A percentile compares a stretch with the other conserved stretches of the same genome.
Evolutionary conservation across 2,888 invertebrate species (phyloP).

Genomic region (Aporophyla lueneburgensis): DNA sequence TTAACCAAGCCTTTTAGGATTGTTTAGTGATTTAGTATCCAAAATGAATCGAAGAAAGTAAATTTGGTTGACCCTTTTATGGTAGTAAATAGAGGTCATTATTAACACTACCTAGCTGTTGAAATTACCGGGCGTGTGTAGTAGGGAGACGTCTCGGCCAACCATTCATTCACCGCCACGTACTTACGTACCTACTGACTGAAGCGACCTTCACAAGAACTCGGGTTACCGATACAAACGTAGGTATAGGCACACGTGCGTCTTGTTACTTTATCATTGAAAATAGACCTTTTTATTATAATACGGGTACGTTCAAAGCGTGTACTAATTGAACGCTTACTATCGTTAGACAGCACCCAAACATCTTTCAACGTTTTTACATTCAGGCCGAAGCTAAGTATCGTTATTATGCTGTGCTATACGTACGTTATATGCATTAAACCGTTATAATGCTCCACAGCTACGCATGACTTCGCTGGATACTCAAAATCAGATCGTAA

Average conservation of each 20-base stretch:
- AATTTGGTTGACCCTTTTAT: slow-evolving; percentile 15
- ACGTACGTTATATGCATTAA: too few relatives aligned
- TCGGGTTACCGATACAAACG: slow-evolving; percentile 11
- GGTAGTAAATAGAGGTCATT: slow-evolving; percentile 35
- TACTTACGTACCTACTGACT: slow-evolving; percentile 15
- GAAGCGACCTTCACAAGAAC: slow-evolving; percentile 28
- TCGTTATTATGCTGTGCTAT: not conserved
- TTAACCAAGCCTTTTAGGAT: too few relatives aligned
- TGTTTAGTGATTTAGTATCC: slow-evolving; percentile 15
- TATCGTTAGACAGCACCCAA: not conserved
- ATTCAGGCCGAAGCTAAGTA: not conserved
- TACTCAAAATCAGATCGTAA: not conserved
- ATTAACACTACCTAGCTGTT: slow-evolving; percentile 29
- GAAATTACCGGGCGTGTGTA: slow-evolving; percentile 10
- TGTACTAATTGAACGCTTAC: not conserved
- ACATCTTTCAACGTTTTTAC: not conserved
- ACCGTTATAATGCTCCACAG: not conserved
- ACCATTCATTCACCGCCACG: slow-evolving; percentile 57
- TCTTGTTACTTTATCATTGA: not conserved
- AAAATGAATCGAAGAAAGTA: slow-evolving; percentile 5
- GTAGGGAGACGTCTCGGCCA: slow-evolving; percentile 18
- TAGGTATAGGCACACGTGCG: not conserved
- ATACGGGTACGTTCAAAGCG: too few relatives aligned
- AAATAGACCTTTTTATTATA: not conserved
- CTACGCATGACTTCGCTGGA: not conserved